These are phyloP conservation scores for Pseudonaja textilis DNA, from an alignment of 2,113 vertebrate species.

Conservation along the genomic window DNA sequence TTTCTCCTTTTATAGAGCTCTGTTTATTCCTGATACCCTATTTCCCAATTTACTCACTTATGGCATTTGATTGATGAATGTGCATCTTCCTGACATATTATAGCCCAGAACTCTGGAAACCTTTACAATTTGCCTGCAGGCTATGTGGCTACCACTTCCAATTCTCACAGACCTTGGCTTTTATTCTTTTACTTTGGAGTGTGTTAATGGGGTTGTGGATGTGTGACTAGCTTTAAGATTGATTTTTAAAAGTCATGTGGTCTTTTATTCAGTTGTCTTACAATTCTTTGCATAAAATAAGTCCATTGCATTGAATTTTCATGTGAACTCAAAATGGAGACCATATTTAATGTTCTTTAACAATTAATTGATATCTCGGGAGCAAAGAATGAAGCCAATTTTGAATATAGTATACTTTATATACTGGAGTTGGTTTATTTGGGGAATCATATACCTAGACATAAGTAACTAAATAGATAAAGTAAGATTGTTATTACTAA, in stretches of 20 bases:
- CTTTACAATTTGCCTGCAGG: slow-evolving; percentile 49
- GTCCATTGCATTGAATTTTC: neutral
- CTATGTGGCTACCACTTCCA: slow-evolving; percentile 40
- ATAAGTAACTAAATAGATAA: neutral
- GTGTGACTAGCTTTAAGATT: slow-evolving; percentile 45
- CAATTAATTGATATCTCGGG: slow-evolving; percentile 32
- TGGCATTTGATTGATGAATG: slow-evolving; percentile 60
- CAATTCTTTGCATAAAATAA: neutral
- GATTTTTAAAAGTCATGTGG: slow-evolving; percentile 50
- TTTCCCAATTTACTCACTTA: slow-evolving; percentile 70
- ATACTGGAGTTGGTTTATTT: neutral
- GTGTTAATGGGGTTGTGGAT: neutral
- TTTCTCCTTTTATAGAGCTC: slow-evolving; percentile 71
- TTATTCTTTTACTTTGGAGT: neutral
- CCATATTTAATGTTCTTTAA: slow-evolving; percentile 20
- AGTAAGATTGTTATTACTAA: neutral
- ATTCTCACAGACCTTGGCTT: slow-evolving; percentile 44
- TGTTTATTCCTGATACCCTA: slow-evolving; percentile 66
- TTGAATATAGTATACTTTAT: slow-evolving; percentile 40
- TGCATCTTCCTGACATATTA: slow-evolving; percentile 59
- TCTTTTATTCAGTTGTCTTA: slow-evolving; percentile 24
- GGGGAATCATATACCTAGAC: slow-evolving; percentile 34
- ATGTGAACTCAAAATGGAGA: neutral
- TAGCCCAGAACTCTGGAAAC: slow-evolving; percentile 51
- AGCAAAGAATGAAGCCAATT: slow-evolving; percentile 33